A percentile compares a stretch with the other conserved stretches of the same genome.
Conservation (phyloP, 64 coral and sea anemone genomes). For the Porites lutea region DNA sequence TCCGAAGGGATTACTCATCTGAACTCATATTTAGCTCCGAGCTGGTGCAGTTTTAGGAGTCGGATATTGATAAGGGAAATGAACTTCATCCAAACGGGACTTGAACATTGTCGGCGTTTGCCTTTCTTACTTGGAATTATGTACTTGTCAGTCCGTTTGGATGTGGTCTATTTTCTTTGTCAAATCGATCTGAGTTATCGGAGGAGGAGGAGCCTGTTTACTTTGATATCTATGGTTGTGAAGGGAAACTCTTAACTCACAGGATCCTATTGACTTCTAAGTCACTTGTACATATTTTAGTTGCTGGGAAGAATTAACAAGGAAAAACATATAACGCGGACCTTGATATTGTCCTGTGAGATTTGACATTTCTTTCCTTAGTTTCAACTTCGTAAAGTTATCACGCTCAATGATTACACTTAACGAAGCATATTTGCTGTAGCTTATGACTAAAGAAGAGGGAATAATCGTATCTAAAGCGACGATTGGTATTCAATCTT, state of each 20-base stretch:
- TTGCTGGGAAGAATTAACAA: not conserved
- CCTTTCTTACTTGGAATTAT: not conserved
- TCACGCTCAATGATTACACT: not conserved
- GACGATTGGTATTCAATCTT: not conserved
- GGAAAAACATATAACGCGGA: not conserved
- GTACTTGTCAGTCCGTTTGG: slow-evolving; percentile 2
- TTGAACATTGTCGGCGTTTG: slow-evolving; percentile 3
- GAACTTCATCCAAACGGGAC: slow-evolving; percentile 48
- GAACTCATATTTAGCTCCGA: not conserved
- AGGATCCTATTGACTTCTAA: not conserved
- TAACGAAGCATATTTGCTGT: not conserved
- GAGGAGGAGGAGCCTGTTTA: not conserved
- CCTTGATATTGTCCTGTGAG: not conserved
- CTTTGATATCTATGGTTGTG: not conserved
- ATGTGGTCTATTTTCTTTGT: slow-evolving; percentile 21
- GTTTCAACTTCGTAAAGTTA: not conserved
- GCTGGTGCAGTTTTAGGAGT: slow-evolving; percentile 28
- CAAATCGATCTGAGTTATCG: slow-evolving; percentile 4
- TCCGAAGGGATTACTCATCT: not conserved
- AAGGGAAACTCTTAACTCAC: not conserved
- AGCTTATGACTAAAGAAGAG: not conserved
- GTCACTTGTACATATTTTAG: not conserved
- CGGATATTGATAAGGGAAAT: not conserved
- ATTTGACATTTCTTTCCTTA: slow-evolving; percentile 35
- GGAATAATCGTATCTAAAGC: not conserved